Conservation (phyloP, 2,113 vertebrate species). For the Corynorhinus townsendii region DNA sequence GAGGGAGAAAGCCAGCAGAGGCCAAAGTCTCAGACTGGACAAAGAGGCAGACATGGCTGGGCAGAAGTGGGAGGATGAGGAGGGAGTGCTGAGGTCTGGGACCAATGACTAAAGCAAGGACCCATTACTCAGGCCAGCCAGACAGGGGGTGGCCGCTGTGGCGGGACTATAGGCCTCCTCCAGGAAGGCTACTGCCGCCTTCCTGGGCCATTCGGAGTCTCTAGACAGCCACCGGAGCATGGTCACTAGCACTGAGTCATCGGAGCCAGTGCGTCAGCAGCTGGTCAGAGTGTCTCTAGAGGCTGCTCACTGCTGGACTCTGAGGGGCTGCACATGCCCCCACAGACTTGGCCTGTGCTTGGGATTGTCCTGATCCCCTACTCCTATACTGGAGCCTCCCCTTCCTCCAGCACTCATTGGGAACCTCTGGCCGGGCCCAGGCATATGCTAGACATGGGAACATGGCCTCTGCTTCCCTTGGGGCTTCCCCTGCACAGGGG, state of each 20-base stretch:
- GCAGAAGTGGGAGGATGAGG: neutral
- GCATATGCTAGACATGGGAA: neutral
- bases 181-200: slow-evolving; percentile 36
- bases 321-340: neutral
- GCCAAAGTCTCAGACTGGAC: neutral
- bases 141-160: slow-evolving; percentile 56
- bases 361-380: neutral
- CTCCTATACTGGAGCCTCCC: fast-evolving
- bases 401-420: neutral
- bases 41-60: neutral
- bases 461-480: neutral
- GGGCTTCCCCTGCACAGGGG: neutral
- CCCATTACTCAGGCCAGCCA: slow-evolving; percentile 62
- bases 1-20: neutral
- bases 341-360: neutral
- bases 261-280: slow-evolving; percentile 62
- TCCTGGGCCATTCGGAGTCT: slow-evolving; percentile 11
- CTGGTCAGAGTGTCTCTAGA: slow-evolving; percentile 29
- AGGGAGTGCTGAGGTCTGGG: neutral
- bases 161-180: neutral
- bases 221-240: slow-evolving; percentile 55
- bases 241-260: slow-evolving; percentile 65
- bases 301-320: slow-evolving; percentile 32
- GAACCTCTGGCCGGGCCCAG: neutral
- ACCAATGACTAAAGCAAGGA: slow-evolving; percentile 52